phyloP scores from a whole-genome alignment of 2,888 invertebrate genomes.

The Mechanitis mazaeus region DNA sequence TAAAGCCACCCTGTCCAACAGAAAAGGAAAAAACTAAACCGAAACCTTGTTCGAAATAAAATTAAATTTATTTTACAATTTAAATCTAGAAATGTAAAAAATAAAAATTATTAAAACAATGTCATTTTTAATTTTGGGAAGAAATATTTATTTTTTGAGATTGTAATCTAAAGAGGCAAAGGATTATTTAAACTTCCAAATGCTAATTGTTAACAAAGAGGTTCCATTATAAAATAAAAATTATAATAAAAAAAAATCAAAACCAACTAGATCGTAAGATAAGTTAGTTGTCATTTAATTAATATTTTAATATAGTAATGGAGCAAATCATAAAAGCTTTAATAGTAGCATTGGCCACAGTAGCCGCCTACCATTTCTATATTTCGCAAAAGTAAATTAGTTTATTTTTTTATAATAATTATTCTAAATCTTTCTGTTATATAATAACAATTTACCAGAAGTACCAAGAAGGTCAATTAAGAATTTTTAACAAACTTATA shows the following conservation, averaged over 20 bases:
- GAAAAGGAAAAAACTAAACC: conserved; percentile 1
- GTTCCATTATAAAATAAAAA: too few relatives aligned
- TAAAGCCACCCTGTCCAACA: conserved; percentile 1
- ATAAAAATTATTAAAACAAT: too few relatives aligned
- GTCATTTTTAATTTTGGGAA: too few relatives aligned
- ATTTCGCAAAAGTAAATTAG: conserved; percentile 28
- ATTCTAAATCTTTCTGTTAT: background rate
- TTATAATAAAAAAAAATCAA: background rate
- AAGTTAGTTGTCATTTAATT: conserved; percentile 1
- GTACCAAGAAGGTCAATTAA: too few relatives aligned
- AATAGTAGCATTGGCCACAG: conserved; percentile 39
- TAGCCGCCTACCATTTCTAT: conserved; percentile 42
- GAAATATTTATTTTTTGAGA: too few relatives aligned
- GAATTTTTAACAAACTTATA: too few relatives aligned
- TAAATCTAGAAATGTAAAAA: too few relatives aligned
- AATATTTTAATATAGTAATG: conserved; percentile 28
- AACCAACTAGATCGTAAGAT: conserved; percentile 6
- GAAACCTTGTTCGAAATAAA: background rate
- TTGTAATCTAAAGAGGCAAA: too few relatives aligned
- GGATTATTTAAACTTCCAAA: too few relatives aligned
- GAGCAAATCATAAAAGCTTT: conserved; percentile 39
- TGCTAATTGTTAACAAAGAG: too few relatives aligned
- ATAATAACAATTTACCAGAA: background rate
- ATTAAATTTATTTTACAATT: too few relatives aligned
- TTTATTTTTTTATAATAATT: conserved; percentile 7